These are phyloP conservation scores for Polypterus bichir DNA, from an alignment of 2,113 vertebrate species.

Conservation along the genomic window DNA sequence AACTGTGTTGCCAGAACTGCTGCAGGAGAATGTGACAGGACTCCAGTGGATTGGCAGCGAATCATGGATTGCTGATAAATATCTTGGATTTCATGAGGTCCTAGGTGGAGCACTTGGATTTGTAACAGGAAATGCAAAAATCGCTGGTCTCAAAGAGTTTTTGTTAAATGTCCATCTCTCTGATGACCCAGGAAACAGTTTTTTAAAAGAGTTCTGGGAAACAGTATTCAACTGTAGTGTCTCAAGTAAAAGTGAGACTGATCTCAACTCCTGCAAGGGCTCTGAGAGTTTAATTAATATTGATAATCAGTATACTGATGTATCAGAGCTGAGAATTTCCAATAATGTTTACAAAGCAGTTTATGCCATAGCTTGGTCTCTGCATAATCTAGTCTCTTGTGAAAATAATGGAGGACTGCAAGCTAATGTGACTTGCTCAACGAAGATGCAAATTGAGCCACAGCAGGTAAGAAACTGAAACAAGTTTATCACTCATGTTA, in stretches of 20 bases:
- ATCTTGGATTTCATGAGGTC: not conserved
- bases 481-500: not conserved
- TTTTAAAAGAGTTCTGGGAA: constrained; percentile 10
- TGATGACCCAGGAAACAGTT: not conserved
- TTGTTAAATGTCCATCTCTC: constrained; percentile 6
- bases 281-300: constrained; percentile 5
- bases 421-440: constrained; percentile 3
- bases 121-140: not conserved
- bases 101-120: constrained; percentile 7
- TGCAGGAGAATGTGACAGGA: constrained; percentile 5
- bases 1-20: constrained; percentile 1
- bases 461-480: constrained; percentile 7
- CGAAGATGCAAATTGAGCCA: constrained; percentile 3
- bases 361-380: constrained; percentile 3
- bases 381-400: constrained; percentile 5
- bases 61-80: constrained; percentile 5
- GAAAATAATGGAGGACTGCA: not conserved
- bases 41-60: constrained; percentile 8
- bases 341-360: constrained; percentile 10
- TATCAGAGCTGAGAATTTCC: constrained; percentile 4
- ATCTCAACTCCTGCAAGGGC: not conserved
- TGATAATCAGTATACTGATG: constrained; percentile 2
- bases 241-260: not conserved
- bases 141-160: constrained; percentile 7
- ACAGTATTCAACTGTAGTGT: not conserved